Percentiles rank a stretch among this genome's conserved stretches.
phyloP scores from a whole-genome alignment of 2,797 vertebrate species.

The Enteromius radiatus region DNA sequence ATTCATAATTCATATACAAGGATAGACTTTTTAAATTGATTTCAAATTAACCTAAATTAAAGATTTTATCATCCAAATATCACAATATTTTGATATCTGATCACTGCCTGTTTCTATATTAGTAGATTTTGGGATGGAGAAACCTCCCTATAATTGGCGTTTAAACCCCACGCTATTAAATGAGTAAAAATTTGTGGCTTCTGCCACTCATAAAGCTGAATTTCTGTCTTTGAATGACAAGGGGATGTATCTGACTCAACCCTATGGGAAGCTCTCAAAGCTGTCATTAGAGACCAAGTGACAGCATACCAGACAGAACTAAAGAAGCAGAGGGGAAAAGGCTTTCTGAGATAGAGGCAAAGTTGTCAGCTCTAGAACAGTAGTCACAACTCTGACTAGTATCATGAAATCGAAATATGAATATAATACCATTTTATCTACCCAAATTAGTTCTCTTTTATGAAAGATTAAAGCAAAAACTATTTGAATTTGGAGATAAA shows the following conservation, averaged over 20 bases:
- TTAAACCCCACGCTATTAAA: neutral
- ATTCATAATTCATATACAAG: too few species aligned
- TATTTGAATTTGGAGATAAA: too few species aligned
- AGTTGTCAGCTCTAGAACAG: neutral
- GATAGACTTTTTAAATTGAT: too few species aligned
- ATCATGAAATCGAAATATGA: constrained; percentile 13
- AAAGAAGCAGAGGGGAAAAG: neutral
- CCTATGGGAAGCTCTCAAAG: constrained; percentile 6
- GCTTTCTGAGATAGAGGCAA: neutral
- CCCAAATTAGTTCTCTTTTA: constrained; percentile 2
- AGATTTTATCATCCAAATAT: neutral
- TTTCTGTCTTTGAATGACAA: neutral
- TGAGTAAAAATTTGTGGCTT: neutral
- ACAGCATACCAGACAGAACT: neutral
- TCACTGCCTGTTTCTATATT: too few species aligned
- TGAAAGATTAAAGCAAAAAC: constrained; percentile 26
- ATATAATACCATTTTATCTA: constrained; percentile 24
- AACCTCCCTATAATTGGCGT: neutral
- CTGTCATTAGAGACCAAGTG: neutral
- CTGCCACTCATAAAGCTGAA: neutral
- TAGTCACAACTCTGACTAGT: too few species aligned
- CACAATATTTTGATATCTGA: constrained; percentile 11
- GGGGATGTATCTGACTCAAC: neutral
- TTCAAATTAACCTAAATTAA: too few species aligned
- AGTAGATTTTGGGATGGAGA: neutral